Base-by-base conservation (phyloP, 2,113 vertebrate genomes). In the Xenus cinereus region DNA sequence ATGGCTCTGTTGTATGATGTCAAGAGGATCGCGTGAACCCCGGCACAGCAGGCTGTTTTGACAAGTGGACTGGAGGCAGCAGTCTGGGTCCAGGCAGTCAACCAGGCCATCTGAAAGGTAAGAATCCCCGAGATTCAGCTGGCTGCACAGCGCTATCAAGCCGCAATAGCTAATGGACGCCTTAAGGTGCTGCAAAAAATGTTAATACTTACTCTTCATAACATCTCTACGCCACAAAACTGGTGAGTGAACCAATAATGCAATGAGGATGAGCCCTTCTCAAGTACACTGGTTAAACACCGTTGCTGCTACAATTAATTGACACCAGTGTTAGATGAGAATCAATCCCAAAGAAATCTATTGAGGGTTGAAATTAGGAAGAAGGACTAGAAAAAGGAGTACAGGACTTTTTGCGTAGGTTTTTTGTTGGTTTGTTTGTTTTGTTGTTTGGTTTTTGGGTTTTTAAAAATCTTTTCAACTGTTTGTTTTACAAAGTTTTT, bases 21-120 rank as follows among this genome's bases (percentile, higher is more conserved):
- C 99, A 74, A 99, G 97, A 32, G 99, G 99, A 97, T 99, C 99
- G 75, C 99, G 98, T 23, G 99, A 99, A 30, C 99, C 99, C 22
- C 98, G 98, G 96, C 99, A 99, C 93, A 99, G 98, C 4, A 99
- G 98, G 96, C 99, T 99, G 84, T 99, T 99, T 97, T 99, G 99
- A 96, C 99, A 99, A 23, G 98, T 98, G 39, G 99, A 98, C 97
- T 99, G 99, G 88, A 99, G 99, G 97, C 99, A 99, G 98, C 99
- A 99, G 98, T 99, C 99, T 6, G 99, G 99, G 98, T 99, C 99
- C 97, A 99, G 98, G 97, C 99, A 99, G 97, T 99, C 99, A 32
- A 99, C 99, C 87, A 99, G 98, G 92, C 99, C 99, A 96, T 99
- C 99, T 99, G 98, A 93, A 98, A 97, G 82, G 88, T 5, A 95